Conservation (phyloP, 1,140 invertebrate species). For the Cyclina sinensis region DNA sequence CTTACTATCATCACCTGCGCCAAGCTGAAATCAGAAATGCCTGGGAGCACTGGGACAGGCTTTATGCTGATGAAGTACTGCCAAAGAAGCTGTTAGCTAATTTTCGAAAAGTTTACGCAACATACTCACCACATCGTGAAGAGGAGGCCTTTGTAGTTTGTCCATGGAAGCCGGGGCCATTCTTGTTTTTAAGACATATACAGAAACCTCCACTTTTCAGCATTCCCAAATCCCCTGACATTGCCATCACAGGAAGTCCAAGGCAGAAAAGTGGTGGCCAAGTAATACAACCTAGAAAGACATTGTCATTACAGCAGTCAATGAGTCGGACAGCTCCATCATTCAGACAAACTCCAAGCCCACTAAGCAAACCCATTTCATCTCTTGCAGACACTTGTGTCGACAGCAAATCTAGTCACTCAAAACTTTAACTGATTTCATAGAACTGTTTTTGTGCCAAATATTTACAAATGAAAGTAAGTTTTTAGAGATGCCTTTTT, state of each 20-base stretch:
- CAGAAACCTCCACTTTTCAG: not conserved
- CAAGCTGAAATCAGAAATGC: conserved; percentile 67
- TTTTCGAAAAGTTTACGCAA: conserved; percentile 72
- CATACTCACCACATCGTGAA: conserved; percentile 76
- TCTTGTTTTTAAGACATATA: conserved; percentile 34
- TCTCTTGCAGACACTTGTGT: too few species aligned
- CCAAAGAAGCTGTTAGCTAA: conserved; percentile 69
- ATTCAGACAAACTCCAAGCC: too few species aligned
- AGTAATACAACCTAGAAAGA: too few species aligned
- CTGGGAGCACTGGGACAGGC: conserved; percentile 74
- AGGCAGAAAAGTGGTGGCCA: not conserved
- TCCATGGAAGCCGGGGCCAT: conserved; percentile 75
- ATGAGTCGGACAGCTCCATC: too few species aligned
- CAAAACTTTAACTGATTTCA: too few species aligned
- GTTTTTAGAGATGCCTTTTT: too few species aligned
- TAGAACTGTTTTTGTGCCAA: too few species aligned
- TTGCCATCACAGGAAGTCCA: not conserved
- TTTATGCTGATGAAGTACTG: conserved; percentile 70
- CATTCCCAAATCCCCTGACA: not conserved
- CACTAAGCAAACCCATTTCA: too few species aligned
- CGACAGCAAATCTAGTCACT: too few species aligned
- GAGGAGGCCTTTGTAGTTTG: conserved; percentile 75
- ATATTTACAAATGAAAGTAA: too few species aligned
- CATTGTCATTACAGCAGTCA: too few species aligned
- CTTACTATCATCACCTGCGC: conserved; percentile 74